Evolutionary conservation across 2,113 vertebrate genomes (phyloP).

Genomic region (Sterna hirundo): DNA sequence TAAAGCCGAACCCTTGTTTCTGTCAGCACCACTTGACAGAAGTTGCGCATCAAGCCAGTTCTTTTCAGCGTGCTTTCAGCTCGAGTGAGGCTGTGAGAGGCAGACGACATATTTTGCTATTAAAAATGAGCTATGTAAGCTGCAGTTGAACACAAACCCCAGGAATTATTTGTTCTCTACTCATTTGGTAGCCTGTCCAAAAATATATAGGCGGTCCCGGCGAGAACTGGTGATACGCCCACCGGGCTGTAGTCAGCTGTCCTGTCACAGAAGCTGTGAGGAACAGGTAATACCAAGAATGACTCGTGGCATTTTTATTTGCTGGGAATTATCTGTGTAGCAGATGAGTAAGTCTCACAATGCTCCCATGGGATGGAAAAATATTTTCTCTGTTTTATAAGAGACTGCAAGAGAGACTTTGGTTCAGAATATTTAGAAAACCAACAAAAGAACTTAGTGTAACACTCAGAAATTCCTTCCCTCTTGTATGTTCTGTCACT

Average conservation of each 20-base stretch:
- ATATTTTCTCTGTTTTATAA: not conserved
- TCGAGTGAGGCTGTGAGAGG: not conserved
- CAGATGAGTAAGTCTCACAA: not conserved
- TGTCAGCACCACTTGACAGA: not conserved
- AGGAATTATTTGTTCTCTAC: not conserved
- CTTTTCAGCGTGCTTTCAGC: not conserved
- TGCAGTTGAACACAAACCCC: not conserved
- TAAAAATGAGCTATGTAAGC: not conserved
- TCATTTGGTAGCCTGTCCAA: not conserved
- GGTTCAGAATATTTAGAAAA: not conserved
- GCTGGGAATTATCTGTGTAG: not conserved
- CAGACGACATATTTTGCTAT: not conserved
- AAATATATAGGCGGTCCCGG: not conserved
- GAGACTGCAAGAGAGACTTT: not conserved
- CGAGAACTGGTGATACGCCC: not conserved
- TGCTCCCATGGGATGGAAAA: not conserved
- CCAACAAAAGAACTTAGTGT: not conserved
- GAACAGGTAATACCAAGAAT: not conserved
- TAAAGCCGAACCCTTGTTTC: not conserved
- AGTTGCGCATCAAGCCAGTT: not conserved
- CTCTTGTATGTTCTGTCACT: not conserved
- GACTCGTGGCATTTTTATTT: not conserved
- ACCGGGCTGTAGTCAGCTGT: not conserved
- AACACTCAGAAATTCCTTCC: not conserved
- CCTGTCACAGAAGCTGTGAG: not conserved